These are phyloP conservation scores for Borostomias antarcticus DNA, from an alignment of 2,797 vertebrate genomes.

Conservation along the genomic window DNA sequence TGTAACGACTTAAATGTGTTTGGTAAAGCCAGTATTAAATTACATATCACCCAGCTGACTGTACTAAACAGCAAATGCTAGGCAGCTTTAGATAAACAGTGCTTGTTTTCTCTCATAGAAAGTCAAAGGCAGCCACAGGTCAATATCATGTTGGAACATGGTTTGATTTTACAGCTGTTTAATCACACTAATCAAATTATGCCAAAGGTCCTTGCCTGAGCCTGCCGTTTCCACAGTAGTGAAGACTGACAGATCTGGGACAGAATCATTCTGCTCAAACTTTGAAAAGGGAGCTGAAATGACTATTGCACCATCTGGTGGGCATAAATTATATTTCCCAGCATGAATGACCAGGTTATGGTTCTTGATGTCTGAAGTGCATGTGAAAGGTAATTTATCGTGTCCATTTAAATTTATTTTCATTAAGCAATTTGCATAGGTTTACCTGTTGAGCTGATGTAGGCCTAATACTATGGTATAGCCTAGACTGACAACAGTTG, in stretches of 20 bases:
- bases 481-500: too few relatives aligned
- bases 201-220: background rate
- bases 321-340: background rate
- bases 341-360: background rate
- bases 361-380: too few relatives aligned
- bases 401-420: too few relatives aligned
- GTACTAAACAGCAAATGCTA: background rate
- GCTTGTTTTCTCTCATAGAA: background rate
- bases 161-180: constrained; percentile 12
- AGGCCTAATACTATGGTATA: too few relatives aligned
- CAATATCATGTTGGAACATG: background rate
- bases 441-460: background rate
- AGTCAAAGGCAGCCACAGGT: background rate
- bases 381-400: too few relatives aligned
- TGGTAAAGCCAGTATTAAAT: too few relatives aligned
- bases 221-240: background rate
- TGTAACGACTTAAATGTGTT: too few relatives aligned
- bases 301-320: constrained; percentile 34
- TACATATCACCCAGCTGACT: too few relatives aligned
- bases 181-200: constrained; percentile 1
- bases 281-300: background rate
- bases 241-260: background rate
- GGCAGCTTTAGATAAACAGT: background rate
- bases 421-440: background rate
- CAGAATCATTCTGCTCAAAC: background rate